Evolutionary conservation across 2,113 vertebrate genomes (phyloP).

Genomic region (Numenius arquata): DNA sequence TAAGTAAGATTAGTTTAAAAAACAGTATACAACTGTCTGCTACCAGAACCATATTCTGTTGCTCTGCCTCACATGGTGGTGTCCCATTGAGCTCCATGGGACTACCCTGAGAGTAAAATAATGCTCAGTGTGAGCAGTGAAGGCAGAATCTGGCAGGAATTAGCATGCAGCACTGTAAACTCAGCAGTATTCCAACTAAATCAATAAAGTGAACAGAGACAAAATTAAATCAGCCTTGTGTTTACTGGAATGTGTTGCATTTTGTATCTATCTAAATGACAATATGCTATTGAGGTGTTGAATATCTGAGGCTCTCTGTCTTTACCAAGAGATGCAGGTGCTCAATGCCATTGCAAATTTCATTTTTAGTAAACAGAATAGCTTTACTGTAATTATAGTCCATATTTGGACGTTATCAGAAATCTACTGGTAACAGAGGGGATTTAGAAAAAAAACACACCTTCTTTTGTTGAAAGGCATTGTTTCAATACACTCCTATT

Average conservation of each 20-base stretch:
- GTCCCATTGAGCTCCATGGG: background rate
- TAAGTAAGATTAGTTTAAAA: background rate
- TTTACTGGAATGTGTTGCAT: slow-evolving; percentile 53
- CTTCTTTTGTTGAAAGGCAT: background rate
- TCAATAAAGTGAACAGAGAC: slow-evolving; percentile 54
- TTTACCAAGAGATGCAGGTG: background rate
- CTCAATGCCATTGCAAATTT: background rate
- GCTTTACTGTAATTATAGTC: background rate
- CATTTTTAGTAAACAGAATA: background rate
- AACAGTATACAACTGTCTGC: background rate
- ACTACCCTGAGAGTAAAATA: slow-evolving; percentile 1
- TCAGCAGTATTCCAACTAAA: slow-evolving; percentile 60
- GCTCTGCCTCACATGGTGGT: background rate
- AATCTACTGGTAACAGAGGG: slow-evolving; percentile 13
- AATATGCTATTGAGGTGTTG: slow-evolving; percentile 17
- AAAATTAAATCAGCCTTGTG: slow-evolving; percentile 56
- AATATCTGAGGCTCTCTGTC: background rate
- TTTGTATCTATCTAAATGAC: slow-evolving; percentile 32
- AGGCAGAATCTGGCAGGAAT: slow-evolving; percentile 50
- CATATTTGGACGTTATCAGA: slow-evolving; percentile 16
- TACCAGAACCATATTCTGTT: background rate
- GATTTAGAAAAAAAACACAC: background rate
- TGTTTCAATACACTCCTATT: background rate
- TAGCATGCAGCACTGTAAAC: slow-evolving; percentile 36
- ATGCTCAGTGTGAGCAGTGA: background rate